Percentiles rank a stretch among this genome's conserved stretches.
These are phyloP conservation scores for Valencia hispanica DNA, from an alignment of 2,797 vertebrate species.

Conservation along the genomic window DNA sequence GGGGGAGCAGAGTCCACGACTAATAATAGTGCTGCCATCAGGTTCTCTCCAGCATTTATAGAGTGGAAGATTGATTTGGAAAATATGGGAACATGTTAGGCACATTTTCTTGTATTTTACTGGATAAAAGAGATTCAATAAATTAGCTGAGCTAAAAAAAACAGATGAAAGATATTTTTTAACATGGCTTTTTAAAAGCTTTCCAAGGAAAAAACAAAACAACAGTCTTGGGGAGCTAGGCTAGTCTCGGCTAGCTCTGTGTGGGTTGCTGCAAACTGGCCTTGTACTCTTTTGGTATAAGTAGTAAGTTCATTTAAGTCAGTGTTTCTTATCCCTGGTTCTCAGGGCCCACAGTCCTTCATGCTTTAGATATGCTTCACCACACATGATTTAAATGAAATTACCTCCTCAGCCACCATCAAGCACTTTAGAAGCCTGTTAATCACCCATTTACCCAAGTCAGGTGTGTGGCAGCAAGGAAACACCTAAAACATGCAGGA, in stretches of 20 bases:
- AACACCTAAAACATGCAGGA: background rate
- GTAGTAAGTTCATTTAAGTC: background rate
- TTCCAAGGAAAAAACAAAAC: no score
- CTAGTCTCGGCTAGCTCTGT: background rate
- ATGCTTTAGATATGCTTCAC: background rate
- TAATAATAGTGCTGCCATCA: no score
- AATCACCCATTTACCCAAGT: background rate
- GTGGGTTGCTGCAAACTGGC: background rate
- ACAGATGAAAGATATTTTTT: background rate
- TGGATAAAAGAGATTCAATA: background rate
- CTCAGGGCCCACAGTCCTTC: background rate
- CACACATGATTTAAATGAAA: background rate
- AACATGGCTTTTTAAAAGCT: no score
- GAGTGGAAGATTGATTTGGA: background rate
- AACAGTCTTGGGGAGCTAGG: no score
- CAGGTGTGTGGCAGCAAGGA: background rate
- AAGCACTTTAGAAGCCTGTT: background rate
- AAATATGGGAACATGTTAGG: background rate
- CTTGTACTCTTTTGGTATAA: no score
- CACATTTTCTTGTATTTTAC: background rate
- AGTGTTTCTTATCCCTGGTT: background rate
- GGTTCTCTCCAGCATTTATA: background rate
- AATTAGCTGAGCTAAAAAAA: background rate
- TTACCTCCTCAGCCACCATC: background rate
- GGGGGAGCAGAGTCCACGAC: no score